Evolutionary conservation across 2,888 invertebrate species (phyloP).

Genomic region (Limulus polyphemus): DNA sequence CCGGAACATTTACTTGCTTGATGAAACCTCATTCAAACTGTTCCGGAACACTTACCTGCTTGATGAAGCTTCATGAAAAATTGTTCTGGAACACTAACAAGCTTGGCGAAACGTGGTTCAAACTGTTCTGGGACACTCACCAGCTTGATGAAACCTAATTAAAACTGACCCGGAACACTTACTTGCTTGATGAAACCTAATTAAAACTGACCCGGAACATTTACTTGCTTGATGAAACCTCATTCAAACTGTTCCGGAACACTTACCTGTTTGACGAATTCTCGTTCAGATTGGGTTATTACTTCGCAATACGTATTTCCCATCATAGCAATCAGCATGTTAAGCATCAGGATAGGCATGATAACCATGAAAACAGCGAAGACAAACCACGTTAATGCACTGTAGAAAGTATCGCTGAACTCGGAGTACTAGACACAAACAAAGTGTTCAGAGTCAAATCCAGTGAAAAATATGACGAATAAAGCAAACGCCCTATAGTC

Average conservation of each 20-base stretch:
- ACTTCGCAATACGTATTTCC: conserved; percentile 97
- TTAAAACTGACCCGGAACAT: too few species aligned
- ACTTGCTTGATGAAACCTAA: too few species aligned
- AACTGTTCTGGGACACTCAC: too few species aligned
- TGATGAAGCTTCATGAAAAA: conserved; percentile 60
- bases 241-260: background rate
- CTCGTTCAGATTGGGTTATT: conserved; percentile 81
- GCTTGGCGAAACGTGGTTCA: too few species aligned
- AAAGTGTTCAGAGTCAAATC: background rate
- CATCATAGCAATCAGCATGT: conserved; percentile 99
- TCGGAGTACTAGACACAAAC: conserved; percentile 64
- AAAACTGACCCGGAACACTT: too few species aligned
- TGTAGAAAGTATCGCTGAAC: conserved; percentile 75
- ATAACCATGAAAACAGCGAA: conserved; percentile 96
- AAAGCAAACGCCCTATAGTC: too few species aligned
- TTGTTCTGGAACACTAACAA: too few species aligned
- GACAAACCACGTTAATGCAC: conserved; percentile 80
- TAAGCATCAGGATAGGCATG: conserved; percentile 85
- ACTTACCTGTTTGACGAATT: conserved; percentile 52
- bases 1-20: too few species aligned
- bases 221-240: too few species aligned
- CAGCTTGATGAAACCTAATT: too few species aligned
- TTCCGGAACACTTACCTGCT: conserved; percentile 3
- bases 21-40: too few species aligned
- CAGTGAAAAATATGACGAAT: too few species aligned